phyloP scores from a whole-genome alignment of 1,140 invertebrate genomes.

The Drosophila hydei region DNA sequence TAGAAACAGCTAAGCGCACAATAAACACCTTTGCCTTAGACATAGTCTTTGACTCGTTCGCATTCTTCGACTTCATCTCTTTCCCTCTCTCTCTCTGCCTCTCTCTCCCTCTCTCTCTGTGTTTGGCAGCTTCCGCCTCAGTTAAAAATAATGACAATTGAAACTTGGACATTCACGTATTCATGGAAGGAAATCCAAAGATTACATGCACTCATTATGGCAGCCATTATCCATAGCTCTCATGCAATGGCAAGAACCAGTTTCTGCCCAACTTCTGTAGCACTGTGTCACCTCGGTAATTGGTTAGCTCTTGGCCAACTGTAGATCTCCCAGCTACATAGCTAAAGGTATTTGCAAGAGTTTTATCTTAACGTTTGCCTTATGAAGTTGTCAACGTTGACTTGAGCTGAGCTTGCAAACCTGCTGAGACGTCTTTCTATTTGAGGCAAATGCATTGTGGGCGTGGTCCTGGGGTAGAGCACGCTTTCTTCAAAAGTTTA shows the following conservation, averaged over 20 bases:
- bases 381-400: too few species aligned
- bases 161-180: conserved; percentile 57
- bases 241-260: conserved; percentile 2
- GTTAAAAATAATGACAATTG: conserved; percentile 79
- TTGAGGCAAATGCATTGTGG: too few species aligned
- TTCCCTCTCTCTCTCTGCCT: neutral
- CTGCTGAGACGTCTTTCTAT: too few species aligned
- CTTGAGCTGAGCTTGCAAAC: too few species aligned
- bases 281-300: conserved; percentile 6
- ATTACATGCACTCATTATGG: conserved; percentile 53
- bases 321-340: too few species aligned
- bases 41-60: conserved; percentile 25
- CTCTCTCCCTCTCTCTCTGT: neutral
- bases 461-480: too few species aligned
- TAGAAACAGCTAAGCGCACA: conserved; percentile 50
- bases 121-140: conserved; percentile 67
- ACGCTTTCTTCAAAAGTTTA: too few species aligned
- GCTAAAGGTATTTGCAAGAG: too few species aligned
- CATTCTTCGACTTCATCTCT: conserved; percentile 16
- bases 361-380: too few species aligned
- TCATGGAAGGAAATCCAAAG: conserved; percentile 46
- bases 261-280: neutral
- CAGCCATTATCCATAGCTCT: conserved; percentile 38
- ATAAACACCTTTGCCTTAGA: conserved; percentile 61
- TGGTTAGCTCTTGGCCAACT: neutral